Evolutionary conservation across 2,113 vertebrate species (phyloP).

Genomic region (Toxotes chatareus): DNA sequence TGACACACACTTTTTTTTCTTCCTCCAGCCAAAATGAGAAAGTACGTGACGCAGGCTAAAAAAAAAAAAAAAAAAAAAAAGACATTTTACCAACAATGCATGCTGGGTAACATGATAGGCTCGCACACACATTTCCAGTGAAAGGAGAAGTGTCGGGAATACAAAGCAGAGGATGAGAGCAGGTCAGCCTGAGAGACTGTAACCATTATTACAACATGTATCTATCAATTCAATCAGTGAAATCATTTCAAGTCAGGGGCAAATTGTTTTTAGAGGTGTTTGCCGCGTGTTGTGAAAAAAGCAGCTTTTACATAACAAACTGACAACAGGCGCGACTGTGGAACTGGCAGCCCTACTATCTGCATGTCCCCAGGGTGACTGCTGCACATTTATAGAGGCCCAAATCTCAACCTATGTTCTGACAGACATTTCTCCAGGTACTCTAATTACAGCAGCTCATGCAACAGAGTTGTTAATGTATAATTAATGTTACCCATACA

Average conservation of each 20-base stretch:
- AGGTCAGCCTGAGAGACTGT: not conserved
- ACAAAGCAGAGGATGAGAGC: not conserved
- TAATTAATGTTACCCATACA: not conserved
- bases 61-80: constrained; percentile 8
- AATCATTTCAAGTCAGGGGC: not conserved
- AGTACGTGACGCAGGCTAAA: not conserved
- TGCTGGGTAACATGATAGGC: not conserved
- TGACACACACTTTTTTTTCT: too few relatives aligned
- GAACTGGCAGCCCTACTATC: not conserved
- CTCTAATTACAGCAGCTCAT: constrained; percentile 17
- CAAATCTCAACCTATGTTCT: not conserved
- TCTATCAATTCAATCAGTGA: not conserved
- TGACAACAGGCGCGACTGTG: not conserved
- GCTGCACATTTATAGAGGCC: not conserved
- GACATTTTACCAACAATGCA: not conserved
- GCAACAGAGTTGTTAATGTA: not conserved
- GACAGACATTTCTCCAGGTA: not conserved
- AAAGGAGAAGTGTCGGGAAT: not conserved
- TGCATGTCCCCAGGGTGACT: not conserved
- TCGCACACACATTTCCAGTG: not conserved
- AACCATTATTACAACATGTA: not conserved
- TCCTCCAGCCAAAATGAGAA: not conserved
- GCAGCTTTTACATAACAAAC: not conserved
- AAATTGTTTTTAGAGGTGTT: not conserved
- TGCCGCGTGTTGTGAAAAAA: not conserved